Evolutionary conservation across 2,113 vertebrate genomes (phyloP), one percentile per base, ranked within the genome.

Genomic region (Thinocorus orbignyianus): DNA sequence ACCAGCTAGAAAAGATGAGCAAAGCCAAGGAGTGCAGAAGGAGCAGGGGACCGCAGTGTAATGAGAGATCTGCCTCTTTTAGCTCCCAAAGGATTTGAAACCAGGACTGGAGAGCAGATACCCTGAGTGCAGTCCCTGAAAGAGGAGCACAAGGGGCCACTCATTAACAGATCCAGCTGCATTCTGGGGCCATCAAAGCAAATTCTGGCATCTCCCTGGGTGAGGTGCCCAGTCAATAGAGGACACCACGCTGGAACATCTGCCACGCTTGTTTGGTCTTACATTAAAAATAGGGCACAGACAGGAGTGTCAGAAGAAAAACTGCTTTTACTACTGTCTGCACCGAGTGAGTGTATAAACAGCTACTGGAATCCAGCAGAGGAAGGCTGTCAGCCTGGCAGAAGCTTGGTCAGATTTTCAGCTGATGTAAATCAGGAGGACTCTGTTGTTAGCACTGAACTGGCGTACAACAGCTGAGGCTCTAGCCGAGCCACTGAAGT

Each of bases 351-450:
- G 77, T 17, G 14, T 41, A 68, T 86, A 93, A 96, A 92, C 92
- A 95, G 93, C 96, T 96, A 86, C 94, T 96, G 96, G 95, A 96
- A 96, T 61, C 81, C 95, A 96, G 86, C 92, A 92, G 95, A 96
- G 95, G 93, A 96, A 35, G 86, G 92, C 96, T 97, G 96, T 95
- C 92, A 92, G 96, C 95, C 95, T 93, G 95, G 95, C 95, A 95
- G 91, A 95, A 51, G 61, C 94, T 94, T 6, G 88, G 82, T 94
- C 92, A 92, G 79, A 97, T 83, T 94, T 94, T 97, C 96, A 96
- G 92, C 93, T 97, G 96, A 96, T 95, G 95, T 97, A 95, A 95
- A 96, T 96, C 96, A 96, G 95, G 93, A 95, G 84, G 81, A 7
- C 89, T 95, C 94, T 2, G 15, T 91, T 94, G 91, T 89, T 95